Evolutionary conservation across 1,140 invertebrate genomes (phyloP), one percentile per base, ranked within the genome.

Genomic region (Heterodera schachtii): DNA sequence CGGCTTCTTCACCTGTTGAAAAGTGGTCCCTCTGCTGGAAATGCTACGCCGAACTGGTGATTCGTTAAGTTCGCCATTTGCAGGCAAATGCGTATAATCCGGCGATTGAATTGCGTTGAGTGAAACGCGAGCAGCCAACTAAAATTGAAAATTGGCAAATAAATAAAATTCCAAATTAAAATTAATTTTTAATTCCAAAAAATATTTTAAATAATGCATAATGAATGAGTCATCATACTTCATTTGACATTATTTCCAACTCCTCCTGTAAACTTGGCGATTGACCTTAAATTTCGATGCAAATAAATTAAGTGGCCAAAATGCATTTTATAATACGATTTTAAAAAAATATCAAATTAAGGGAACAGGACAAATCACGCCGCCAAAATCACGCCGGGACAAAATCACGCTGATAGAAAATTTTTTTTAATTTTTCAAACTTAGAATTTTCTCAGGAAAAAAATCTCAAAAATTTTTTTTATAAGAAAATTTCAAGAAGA

Each of bases 61-160:
- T 78, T 84, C 41, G 71, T 57, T 73, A 5, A 64, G 57, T 19
- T 64, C 57, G 57, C 57, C 57, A 64, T 64, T 64, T 5, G 16
- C 16, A 13, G 57, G 16, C 57, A 64, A 64, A 64, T n/a, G 11
- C 16, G 57, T 19, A 4, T 13, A 64, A 19, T 64, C 57, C 13
- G 57, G 57, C 19, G 57, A 64, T 64, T 64, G 57, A 64, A 64
- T 64, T 19, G 57, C 57, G 19, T 64, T 64, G 19, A 64, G 57
- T 19, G 57, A 64, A 64, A 64, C 57, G 13, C 57, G 57, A 11
- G 57, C 57, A 64, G 57, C 57, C 16, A 64, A 64, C 57, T 64
- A 64, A 64, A 64, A 64, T 19, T 3, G 11, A 1, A 64, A 64
- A 19, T 19, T 8, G 52, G 49, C 8, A 52, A 52, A 52, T 11